Conservation (phyloP, 64 coral and sea anemone genomes). For the Pocillopora verrucosa region DNA sequence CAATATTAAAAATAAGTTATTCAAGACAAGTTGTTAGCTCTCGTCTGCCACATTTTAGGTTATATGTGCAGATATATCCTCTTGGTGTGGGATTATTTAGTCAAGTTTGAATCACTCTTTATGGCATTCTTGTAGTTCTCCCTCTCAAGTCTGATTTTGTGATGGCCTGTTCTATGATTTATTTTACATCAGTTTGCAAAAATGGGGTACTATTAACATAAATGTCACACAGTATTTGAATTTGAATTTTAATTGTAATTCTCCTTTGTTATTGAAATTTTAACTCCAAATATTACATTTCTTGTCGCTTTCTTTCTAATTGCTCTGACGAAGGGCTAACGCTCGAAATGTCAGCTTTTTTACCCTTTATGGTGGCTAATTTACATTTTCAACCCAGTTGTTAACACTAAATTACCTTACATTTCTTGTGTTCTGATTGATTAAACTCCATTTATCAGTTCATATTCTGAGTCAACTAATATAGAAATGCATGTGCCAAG, state of each 20-base stretch:
- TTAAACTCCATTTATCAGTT: too few species aligned
- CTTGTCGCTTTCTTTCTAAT: too few species aligned
- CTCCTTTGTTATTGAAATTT: neutral
- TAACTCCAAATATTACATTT: too few species aligned
- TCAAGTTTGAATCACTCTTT: neutral
- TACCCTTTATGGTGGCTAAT: too few species aligned
- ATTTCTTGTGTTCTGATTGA: too few species aligned
- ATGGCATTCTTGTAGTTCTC: neutral
- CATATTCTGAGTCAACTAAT: too few species aligned
- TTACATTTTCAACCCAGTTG: too few species aligned
- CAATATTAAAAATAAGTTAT: neutral
- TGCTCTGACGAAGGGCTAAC: too few species aligned
- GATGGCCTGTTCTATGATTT: constrained; percentile 3
- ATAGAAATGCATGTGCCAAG: too few species aligned
- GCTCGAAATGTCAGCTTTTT: too few species aligned
- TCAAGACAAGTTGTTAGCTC: neutral
- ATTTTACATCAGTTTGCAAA: neutral
- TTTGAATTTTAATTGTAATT: neutral
- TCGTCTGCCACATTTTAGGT: too few species aligned
- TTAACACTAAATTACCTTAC: too few species aligned
- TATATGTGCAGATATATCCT: neutral
- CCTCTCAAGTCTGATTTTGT: neutral
- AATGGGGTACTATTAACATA: neutral
- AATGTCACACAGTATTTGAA: neutral
- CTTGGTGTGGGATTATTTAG: neutral